Evolutionary conservation across 2,113 vertebrate species (phyloP).

Genomic region (Microcebus lehilahytsara): DNA sequence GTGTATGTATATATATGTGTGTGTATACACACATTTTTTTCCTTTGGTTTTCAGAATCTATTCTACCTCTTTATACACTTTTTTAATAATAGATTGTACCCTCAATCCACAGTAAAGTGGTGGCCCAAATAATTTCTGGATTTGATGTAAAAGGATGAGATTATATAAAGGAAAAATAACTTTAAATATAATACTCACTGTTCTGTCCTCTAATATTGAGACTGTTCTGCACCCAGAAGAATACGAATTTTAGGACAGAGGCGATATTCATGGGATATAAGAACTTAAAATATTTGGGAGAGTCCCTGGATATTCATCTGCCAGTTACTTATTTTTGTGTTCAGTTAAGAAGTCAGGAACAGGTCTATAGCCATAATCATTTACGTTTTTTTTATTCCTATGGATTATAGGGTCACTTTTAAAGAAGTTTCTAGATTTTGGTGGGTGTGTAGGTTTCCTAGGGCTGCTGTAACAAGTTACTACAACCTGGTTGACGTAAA

Average conservation of each 20-base stretch:
- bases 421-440: not conserved
- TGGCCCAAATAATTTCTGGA: not conserved
- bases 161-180: not conserved
- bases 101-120: not conserved
- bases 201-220: not conserved
- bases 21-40: too few species aligned
- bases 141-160: not conserved
- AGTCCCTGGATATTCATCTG: not conserved
- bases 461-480: not conserved
- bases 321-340: slow-evolving; percentile 26
- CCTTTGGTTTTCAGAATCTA: too few species aligned
- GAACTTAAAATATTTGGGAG: not conserved
- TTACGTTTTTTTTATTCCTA: not conserved
- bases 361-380: not conserved
- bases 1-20: not conserved
- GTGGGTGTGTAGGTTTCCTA: not conserved
- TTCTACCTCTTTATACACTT: too few species aligned
- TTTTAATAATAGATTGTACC: not conserved
- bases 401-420: not conserved
- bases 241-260: not conserved
- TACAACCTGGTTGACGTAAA: not conserved
- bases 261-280: not conserved
- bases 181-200: too few species aligned
- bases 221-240: not conserved
- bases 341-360: not conserved